A percentile compares a stretch with the other conserved stretches of the same genome.
Evolutionary conservation across 2,113 vertebrate species (phyloP).

Genomic region (Calyptommatus sinebrachiatus): DNA sequence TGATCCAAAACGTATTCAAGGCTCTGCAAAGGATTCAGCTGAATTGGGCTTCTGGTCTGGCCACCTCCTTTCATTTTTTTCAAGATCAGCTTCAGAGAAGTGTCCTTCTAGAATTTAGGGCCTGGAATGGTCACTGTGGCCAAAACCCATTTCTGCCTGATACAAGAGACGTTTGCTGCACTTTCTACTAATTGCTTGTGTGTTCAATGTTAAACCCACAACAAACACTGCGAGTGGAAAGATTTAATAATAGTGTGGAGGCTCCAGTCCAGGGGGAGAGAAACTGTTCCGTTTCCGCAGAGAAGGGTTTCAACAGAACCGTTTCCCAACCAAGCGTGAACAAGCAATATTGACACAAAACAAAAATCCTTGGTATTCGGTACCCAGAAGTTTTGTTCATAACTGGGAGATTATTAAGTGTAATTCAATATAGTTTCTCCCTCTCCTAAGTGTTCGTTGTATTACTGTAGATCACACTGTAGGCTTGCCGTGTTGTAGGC

Average conservation of each 20-base stretch:
- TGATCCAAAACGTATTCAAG: conserved; percentile 11
- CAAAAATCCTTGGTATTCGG: neutral
- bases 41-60: conserved; percentile 34
- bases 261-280: conserved; percentile 39
- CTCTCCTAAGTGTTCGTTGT: neutral
- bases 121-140: neutral
- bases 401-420: neutral
- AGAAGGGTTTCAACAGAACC: neutral
- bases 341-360: neutral
- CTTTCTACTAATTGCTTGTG: conserved; percentile 45
- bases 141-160: conserved; percentile 24
- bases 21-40: conserved; percentile 10
- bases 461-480: neutral
- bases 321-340: neutral
- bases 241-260: conserved; percentile 33
- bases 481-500: neutral
- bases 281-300: conserved; percentile 4
- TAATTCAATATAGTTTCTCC: neutral
- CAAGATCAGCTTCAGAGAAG: conserved; percentile 31
- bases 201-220: conserved; percentile 48
- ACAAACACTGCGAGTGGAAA: conserved; percentile 16
- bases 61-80: conserved; percentile 29
- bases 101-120: conserved; percentile 34
- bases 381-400: neutral
- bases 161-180: conserved; percentile 39